phyloP scores from a whole-genome alignment of 64 coral and sea anemone genomes.

The Trachythela sp. region DNA sequence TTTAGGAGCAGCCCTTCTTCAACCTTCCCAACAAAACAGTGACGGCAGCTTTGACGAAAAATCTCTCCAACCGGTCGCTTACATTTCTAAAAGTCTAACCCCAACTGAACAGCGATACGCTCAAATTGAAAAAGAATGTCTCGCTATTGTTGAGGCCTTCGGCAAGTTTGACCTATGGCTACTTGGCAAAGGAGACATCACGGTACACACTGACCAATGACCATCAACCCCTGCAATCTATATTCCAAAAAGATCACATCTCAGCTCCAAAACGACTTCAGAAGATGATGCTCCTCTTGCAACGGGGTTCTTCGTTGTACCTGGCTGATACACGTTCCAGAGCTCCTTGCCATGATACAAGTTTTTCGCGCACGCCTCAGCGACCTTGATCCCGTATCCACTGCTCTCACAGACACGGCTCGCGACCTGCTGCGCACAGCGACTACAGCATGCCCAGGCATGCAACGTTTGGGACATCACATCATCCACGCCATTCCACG shows the following conservation, averaged over 20 bases:
- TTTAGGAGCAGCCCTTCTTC: neutral
- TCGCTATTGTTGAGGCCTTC: slow-evolving; percentile 46
- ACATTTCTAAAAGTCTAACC: slow-evolving; percentile 43
- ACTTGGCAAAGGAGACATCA: slow-evolving; percentile 37
- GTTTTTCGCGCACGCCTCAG: neutral
- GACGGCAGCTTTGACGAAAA: slow-evolving; percentile 42
- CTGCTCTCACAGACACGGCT: slow-evolving; percentile 33
- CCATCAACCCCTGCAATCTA: slow-evolving; percentile 30
- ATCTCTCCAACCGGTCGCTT: slow-evolving; percentile 43
- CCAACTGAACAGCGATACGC: slow-evolving; percentile 36
- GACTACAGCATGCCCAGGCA: slow-evolving; percentile 40
- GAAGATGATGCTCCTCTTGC: slow-evolving; percentile 53
- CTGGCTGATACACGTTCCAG: slow-evolving; percentile 51
- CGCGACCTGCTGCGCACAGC: slow-evolving; percentile 45
- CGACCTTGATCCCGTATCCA: slow-evolving; percentile 23
- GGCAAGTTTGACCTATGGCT: slow-evolving; percentile 56
- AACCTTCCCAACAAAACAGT: neutral
- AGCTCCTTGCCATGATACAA: slow-evolving; percentile 24
- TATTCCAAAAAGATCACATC: slow-evolving; percentile 41
- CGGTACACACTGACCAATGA: slow-evolving; percentile 39
- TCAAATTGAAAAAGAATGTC: slow-evolving; percentile 48
- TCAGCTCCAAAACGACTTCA: slow-evolving; percentile 34
- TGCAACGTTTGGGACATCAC: slow-evolving; percentile 33
- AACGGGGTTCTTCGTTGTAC: slow-evolving; percentile 41
- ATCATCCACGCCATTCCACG: no score